Base-by-base conservation (phyloP, 2,888 invertebrate genomes). In the Herminia tarsipennalis region DNA sequence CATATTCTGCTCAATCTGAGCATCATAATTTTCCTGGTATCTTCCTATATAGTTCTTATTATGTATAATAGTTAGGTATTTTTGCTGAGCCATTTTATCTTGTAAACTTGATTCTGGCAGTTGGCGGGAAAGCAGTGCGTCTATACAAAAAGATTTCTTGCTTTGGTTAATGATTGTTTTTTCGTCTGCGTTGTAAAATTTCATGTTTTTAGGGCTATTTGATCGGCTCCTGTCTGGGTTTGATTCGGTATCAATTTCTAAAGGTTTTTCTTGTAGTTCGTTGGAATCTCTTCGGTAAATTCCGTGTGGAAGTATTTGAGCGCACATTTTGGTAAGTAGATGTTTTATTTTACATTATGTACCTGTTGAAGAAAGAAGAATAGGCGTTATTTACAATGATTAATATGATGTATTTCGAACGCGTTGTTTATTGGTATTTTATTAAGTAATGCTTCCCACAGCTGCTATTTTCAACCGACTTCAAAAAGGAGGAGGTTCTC, bases 81-180 rank as follows among this genome's bases (percentile, higher is more conserved):
- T 90, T 14, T 92, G 86, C 2, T 91, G 87, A 0, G 83, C 66
- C 66, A 86, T 74, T 25, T 77, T 76, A 1, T 87, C 86, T 25
- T 83, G 84, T 0, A 83, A 52, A 1, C 86, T 88, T 8, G 53
- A 66, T 16, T 81, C 86, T 5, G 73, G 78, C 0, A 81, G 66
- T 6, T 86, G 83, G 38, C 94, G 93, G 0, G 97, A 96, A 1
- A 98, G 83, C 1, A 98, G 83, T 0, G 98, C 97, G 73, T 98
- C 98, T 60, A 98, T 98, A 76, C 98, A 97, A 76, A 98, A 98
- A 0, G 97, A 97, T 37, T 96, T 95, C 60, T 95, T 95, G 0
- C 62, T 70, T 25, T 81, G 83, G 33, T 76, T 83, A 0, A 92
- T 16, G 0, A 86, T 78, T 0, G 92, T 92, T 52, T 88, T 90